Evolutionary conservation across 2,113 vertebrate species (phyloP).

Genomic region (Mus spicilegus): DNA sequence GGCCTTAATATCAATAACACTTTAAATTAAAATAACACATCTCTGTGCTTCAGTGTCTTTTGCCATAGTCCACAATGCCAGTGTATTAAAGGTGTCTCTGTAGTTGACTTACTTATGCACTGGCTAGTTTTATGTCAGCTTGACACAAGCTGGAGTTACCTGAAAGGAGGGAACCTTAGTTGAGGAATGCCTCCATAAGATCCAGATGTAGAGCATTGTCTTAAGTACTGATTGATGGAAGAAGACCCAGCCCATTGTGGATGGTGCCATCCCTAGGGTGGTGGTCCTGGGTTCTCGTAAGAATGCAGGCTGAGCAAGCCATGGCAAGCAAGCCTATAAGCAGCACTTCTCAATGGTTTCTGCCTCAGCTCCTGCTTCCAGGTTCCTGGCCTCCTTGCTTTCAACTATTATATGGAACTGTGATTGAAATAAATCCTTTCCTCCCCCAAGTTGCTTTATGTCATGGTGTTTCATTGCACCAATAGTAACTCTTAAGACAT

Average conservation of each 20-base stretch:
- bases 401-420: background rate
- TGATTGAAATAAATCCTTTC: background rate
- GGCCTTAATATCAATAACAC: conserved; percentile 41
- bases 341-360: background rate
- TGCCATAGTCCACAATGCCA: background rate
- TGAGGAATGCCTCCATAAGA: background rate
- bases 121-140: background rate
- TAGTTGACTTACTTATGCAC: background rate
- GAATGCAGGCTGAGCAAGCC: background rate
- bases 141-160: background rate
- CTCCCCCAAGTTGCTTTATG: background rate
- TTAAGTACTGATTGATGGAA: background rate
- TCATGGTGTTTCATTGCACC: background rate
- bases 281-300: background rate
- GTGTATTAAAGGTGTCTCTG: background rate
- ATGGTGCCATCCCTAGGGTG: background rate
- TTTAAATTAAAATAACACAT: conserved; percentile 24
- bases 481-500: background rate
- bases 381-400: background rate
- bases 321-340: background rate
- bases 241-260: background rate
- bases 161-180: background rate
- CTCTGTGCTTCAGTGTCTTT: background rate
- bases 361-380: background rate
- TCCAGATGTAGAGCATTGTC: background rate